Evolutionary conservation across 2,113 vertebrate species (phyloP), one percentile per base, ranked within the genome.

Genomic region (Onychorhynchus coronatus): DNA sequence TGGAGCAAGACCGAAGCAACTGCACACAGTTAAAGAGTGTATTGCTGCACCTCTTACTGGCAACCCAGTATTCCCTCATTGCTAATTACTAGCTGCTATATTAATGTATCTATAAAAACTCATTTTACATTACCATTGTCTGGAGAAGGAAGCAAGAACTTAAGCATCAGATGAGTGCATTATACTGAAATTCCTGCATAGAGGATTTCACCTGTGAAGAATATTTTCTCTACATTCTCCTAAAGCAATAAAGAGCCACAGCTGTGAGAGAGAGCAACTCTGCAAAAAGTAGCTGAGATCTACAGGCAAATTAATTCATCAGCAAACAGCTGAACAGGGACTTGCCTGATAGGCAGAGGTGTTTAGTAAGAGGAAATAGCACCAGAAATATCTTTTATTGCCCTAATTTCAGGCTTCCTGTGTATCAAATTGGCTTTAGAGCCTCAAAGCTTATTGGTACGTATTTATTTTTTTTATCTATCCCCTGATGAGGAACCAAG

Each of bases 391-490:
- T 63, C 73, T 88, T 91, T 81, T 95, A 85, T 73, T 94, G 89
- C 93, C 91, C 95, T 95, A 56, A 85, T 95, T 96, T 92, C 90
- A 95, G 35, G 61, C 35, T 97, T 97, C 93, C 94, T 97, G 93
- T 92, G 72, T 55, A 97, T 80, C 78, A 74, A 55, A 67, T 72
- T 49, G 63, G 59, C 42, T 91, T 90, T 83, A 95, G 88, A 93
- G 12, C 59, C 75, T 85, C 94, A 86, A 87, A 91, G 56, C 62
- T 84, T 80, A 91, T 65, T 70, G 70, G 86, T 63, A 56, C 14
- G 8, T 62, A 44, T 59, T 76, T 92, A 42, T 77, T 87, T 86
- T 46, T 85, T 85, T 53, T 4, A 78, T 73, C 79, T 75, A 35
- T 47, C 73, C 68, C 58, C 75, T 62, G n/a, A 91, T 81, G 83